Evolutionary conservation across 2,888 invertebrate genomes (phyloP).

Genomic region (Habrosyne pyritoides): DNA sequence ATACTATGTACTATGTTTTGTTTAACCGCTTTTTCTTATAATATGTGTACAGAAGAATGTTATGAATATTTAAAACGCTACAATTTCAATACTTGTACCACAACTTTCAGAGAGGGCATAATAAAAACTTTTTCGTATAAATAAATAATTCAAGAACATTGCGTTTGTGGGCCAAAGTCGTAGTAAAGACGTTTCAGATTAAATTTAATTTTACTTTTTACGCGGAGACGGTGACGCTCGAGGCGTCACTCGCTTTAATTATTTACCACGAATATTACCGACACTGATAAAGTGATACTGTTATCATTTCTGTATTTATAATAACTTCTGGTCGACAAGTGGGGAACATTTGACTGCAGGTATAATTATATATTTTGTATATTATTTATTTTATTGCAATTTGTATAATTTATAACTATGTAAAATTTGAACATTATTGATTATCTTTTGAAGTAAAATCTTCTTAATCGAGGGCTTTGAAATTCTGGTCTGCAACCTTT

Average conservation of each 20-base stretch:
- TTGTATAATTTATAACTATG: too few species aligned
- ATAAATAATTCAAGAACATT: conserved; percentile 53
- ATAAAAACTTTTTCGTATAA: conserved; percentile 56
- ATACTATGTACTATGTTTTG: too few species aligned
- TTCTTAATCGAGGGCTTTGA: too few species aligned
- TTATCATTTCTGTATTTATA: neutral
- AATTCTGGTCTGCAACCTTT: too few species aligned
- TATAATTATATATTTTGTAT: too few species aligned
- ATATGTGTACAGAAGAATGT: too few species aligned
- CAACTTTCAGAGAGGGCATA: conserved; percentile 30
- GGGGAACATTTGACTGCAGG: too few species aligned
- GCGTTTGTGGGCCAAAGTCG: conserved; percentile 39
- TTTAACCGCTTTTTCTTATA: too few species aligned
- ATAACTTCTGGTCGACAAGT: too few species aligned
- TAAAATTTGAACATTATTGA: too few species aligned
- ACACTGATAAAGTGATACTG: neutral
- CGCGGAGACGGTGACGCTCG: conserved; percentile 13
- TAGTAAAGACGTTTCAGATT: conserved; percentile 33
- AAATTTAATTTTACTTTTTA: conserved; percentile 42
- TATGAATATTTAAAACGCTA: neutral
- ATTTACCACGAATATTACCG: conserved; percentile 21
- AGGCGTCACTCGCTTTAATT: conserved; percentile 27
- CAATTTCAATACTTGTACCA: conserved; percentile 7
- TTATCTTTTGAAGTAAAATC: too few species aligned
- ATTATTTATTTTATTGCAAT: too few species aligned